Conservation (phyloP, 2,888 invertebrate genomes). For the Beris morrisii region DNA sequence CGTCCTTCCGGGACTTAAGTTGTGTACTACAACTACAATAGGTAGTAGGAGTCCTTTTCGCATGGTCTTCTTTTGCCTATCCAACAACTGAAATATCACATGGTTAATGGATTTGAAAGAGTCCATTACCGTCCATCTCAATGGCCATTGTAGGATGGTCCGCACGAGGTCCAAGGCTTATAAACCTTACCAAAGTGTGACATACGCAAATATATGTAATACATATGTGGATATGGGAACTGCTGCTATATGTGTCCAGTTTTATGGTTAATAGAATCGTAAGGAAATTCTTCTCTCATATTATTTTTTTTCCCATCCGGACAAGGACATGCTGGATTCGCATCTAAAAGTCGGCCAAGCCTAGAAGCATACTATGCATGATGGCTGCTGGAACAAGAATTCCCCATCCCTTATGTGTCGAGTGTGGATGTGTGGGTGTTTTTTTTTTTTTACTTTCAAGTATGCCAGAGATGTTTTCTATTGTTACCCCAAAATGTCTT, state of each 20-base stretch:
- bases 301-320: background rate
- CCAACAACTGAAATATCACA: conserved; percentile 25
- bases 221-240: background rate
- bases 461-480: too few species aligned
- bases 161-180: background rate
- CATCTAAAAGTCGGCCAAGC: too few species aligned
- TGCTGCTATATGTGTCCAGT: conserved; percentile 15
- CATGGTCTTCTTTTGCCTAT: background rate
- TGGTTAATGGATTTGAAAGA: conserved; percentile 29
- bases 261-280: conserved; percentile 8
- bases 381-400: too few species aligned
- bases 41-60: background rate
- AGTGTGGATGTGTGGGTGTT: too few species aligned
- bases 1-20: background rate
- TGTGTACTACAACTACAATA: too few species aligned
- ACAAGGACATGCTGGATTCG: too few species aligned
- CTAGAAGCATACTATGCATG: too few species aligned
- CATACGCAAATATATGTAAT: conserved; percentile 21
- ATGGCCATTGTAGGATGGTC: too few species aligned
- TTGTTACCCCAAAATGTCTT: too few species aligned
- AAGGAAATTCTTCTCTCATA: background rate
- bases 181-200: conserved; percentile 6
- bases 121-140: conserved; percentile 17
- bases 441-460: too few species aligned
- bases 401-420: too few species aligned